A percentile compares a stretch with the other conserved stretches of the same genome.
Conservation (phyloP, 2,797 vertebrate species). For the Linurgus olivaceus region DNA sequence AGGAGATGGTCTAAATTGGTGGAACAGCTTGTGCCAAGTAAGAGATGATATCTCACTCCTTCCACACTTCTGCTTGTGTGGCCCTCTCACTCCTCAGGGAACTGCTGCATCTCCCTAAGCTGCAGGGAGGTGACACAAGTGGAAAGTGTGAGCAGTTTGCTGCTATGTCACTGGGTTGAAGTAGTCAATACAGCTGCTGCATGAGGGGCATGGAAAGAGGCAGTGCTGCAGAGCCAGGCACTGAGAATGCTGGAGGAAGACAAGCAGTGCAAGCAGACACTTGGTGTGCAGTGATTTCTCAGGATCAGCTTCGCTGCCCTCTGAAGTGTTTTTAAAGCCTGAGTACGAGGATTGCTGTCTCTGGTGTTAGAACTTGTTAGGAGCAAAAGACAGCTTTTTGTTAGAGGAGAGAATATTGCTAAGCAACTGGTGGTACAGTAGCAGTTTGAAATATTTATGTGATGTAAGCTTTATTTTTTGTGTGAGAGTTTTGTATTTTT, state of each 20-base stretch:
- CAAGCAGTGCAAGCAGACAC: fast-evolving
- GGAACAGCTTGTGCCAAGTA: neutral
- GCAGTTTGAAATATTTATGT: neutral
- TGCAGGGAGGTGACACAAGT: neutral
- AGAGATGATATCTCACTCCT: neutral
- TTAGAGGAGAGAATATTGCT: neutral
- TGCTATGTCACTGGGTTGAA: neutral
- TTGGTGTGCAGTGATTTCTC: neutral
- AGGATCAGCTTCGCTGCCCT: neutral
- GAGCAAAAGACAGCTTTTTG: neutral
- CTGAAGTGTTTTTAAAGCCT: neutral
- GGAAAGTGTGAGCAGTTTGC: neutral
- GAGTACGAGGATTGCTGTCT: neutral
- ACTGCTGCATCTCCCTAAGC: neutral
- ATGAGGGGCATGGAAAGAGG: fast-evolving
- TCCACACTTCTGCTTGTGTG: neutral
- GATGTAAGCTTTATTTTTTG: neutral
- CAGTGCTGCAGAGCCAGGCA: neutral
- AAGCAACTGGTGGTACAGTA: neutral
- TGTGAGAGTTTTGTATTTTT: neutral
- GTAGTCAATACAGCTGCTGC: fast-evolving
- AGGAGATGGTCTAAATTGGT: neutral
- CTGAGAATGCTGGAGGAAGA: fast-evolving
- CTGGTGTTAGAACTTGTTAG: neutral
- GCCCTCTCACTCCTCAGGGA: neutral